Conservation (phyloP, 92 coral and sea anemone species). For the Pocillopora grandis region DNA sequence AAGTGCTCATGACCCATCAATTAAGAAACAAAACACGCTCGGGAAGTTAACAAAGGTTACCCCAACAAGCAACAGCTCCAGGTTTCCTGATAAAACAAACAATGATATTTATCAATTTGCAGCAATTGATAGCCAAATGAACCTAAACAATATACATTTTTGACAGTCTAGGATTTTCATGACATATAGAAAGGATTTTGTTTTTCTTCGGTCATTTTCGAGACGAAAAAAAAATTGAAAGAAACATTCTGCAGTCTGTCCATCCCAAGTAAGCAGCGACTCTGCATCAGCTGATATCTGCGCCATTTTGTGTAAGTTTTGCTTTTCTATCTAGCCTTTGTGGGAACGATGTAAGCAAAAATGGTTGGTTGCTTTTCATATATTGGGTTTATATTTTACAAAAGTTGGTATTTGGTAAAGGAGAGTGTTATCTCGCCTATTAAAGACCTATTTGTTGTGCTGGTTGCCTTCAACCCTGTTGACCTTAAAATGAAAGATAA, state of each 20-base stretch:
- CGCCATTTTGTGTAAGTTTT: background rate
- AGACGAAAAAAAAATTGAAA: background rate
- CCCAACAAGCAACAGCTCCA: background rate
- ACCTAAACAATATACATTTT: background rate
- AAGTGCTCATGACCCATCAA: conserved; percentile 8
- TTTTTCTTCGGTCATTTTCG: background rate
- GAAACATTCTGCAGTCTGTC: background rate
- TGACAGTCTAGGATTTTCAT: background rate
- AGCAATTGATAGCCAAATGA: background rate
- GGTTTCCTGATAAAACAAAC: background rate
- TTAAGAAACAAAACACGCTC: conserved; percentile 16
- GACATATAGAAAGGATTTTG: background rate
- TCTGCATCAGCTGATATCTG: conserved; percentile 11
- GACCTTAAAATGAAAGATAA: background rate
- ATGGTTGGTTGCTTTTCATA: background rate
- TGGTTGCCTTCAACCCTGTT: background rate
- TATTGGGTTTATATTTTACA: background rate
- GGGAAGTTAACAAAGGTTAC: conserved; percentile 11
- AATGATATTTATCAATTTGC: background rate
- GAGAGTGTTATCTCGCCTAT: too few relatives aligned
- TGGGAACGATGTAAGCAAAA: too few relatives aligned
- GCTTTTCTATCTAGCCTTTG: background rate
- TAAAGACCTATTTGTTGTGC: background rate
- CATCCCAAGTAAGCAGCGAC: conserved; percentile 1
- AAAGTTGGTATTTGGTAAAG: too few relatives aligned